Base-by-base conservation (phyloP, 2,797 vertebrate species). In the Sphaeramia orbicularis region DNA sequence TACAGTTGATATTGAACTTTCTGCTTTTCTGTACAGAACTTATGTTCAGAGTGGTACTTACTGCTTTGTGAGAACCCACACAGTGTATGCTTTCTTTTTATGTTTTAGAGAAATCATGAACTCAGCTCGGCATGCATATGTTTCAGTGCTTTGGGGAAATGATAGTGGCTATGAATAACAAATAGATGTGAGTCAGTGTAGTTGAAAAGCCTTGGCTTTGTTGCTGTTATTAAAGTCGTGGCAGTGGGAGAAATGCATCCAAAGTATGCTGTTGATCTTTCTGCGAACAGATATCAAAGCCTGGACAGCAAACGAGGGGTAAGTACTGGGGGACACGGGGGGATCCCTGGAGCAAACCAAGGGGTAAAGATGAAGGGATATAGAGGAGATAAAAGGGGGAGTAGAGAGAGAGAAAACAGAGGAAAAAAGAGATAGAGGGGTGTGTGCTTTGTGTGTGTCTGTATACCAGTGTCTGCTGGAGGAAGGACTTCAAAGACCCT, bases 81-180 rank as follows among this genome's bases (percentile, higher is more conserved):
- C 71, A 80, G 80, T 12, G 51, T 58, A 47, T 40, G 60, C 67
- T 68, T 47, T 64, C 77, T 67, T 86, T 89, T 89, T 67, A 89
- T 90, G 85, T 88, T 81, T 73, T 70, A 47, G 68, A 81, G 74
- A 73, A 83, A 80, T 81, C 79, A 79, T 76, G 65, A 81, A 84
- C 84, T 85, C 84, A 68, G 75, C 76, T 73, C 75, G 15, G 53
- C 80, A 56, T 88, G 82, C 85, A 78, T 88, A 85, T 89, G 87
- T 89, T 86, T 83, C 65, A 65, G 79, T 71, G 81, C 88, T 81
- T 87, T 85, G 82, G 85, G 85, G 85, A 86, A 85, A 90, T 83
- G 82, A 85, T 86, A 79, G 78, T 87, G 86, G 89, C 87, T 86
- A 83, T 92, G 92, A 93, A 94, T 93, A 91, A 91, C 91, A 93